Evolutionary conservation across 2,888 invertebrate species (phyloP), one percentile per base, ranked within the genome.

Genomic region (Ferrisia virgata): DNA sequence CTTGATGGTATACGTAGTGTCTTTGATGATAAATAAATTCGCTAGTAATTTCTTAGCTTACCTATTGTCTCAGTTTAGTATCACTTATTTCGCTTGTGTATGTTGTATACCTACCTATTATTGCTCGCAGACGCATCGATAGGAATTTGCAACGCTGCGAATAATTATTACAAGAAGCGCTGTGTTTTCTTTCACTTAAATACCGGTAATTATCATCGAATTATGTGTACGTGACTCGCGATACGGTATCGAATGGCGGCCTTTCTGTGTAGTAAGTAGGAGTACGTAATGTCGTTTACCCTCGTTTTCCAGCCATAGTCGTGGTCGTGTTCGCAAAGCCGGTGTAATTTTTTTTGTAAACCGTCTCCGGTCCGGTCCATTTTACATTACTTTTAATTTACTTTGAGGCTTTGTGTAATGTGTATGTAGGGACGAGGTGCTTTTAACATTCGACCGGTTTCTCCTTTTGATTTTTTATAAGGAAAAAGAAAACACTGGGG

Each of bases 181-280:
- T 47, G 18, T 72, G 72, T 72, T 72, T 72, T 72, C 33, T 72
- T 72, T 72, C 72, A 33, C 69, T 72, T 72, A 72, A 72, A 72
- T 72, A 72, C 72, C 72, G 72, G 33, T 72, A 72, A 72, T 72
- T 72, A 72, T 72, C n/a, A 36, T 72, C 72, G 72, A 72, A 72
- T 33, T 72, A 25, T 33, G 79, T 79, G 79, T 79, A 79, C 79
- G 79, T 79, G 79, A 79, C 79, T 79, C 22, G 47, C 31, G 3
- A n/a, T 47, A 47, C 31, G 79, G 28, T 47, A 40, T 31, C 47
- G 47, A 79, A 79, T 79, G 79, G 79, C 79, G 79, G 79, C 25
- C 47, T 79, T 43, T 47, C 79, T 72, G 18, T 33, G 47, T n/a
- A n/a, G n/a, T n/a, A n/a, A n/a, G n/a, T n/a, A n/a, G n/a, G n/a